Evolutionary conservation across 1,140 invertebrate species (phyloP), one percentile per base, ranked within the genome.

Genomic region (Hylaeus anthracinus): DNA sequence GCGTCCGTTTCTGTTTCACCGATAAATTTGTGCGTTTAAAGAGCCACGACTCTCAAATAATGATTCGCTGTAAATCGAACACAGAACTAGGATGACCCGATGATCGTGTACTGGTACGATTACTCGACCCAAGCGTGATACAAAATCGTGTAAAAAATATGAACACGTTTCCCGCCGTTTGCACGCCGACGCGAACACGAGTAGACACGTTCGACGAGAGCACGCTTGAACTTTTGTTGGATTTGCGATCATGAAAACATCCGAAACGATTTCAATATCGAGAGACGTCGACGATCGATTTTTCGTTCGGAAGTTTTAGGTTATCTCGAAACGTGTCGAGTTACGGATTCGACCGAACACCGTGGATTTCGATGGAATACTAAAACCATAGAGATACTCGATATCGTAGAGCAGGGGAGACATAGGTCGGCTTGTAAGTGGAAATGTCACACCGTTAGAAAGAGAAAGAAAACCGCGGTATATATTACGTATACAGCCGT

Each of bases 21-120:
- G 10, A 8, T n/a, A 6, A 58, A n/a, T 53, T 79, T 79, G 77
- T 79, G 77, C 77, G 77, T 73, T 73, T 65, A 56, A 79, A 48
- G 65, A 45, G 56, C 66, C 77, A 51, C 61, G 51, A 79, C 60
- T 26, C 26, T 14, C 8, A 26, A 26, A 41, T n/a, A 37, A 48
- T 26, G n/a, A 6, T 12, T 37, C n/a, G 15, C 5, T 43, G 55
- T 48, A 60, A 15, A 15, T 5, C 51, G 48, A 26, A 3, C 41
- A 45, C 8, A 8, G 15, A 37, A 41, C n/a, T 75, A 75, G n/a
- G 55, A 60, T 51, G 51, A 41, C 48, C 5, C 2, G n/a, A 39
- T 26, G 26, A 26, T 26, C 26, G 26, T 26, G 26, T 26, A 26
- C 26, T 26, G 5, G n/a, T 4, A 51, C 41, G 14, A 45, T 41